Evolutionary conservation across 1,140 invertebrate genomes (phyloP), one percentile per base, ranked within the genome.

Genomic region (Hylaeus volcanicus): DNA sequence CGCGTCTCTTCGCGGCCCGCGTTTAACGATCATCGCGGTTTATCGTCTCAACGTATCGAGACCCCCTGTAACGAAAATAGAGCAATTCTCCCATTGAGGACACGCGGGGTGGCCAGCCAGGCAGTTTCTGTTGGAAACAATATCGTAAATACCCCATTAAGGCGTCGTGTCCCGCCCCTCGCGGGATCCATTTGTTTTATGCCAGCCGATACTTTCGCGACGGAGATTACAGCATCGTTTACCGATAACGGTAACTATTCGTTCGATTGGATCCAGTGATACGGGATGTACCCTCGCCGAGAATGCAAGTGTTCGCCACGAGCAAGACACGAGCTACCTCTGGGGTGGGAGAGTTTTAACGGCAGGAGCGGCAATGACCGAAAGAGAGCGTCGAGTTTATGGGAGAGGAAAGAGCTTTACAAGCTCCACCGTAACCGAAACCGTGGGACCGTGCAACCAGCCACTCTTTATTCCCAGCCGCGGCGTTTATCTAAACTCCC

Each of bases 181-280:
- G 8, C 37, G 15, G 12, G 51, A 58, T 79, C 60, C 79, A 82
- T 85, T 86, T 61, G 68, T 85, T 82, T 86, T 85, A 71, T 43
- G n/a, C 5, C 5, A 15, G 73, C 43, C 56, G 77, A 79, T 85
- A 45, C n/a, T 84, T 75, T 45, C 8, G 55, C 37, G 55, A 41
- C 9, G 53, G 58, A 79, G 75, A 85, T 86, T 60, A 79, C 51
- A 63, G 55, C 65, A 72, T 82, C 80, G 84, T 86, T 86, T 73
- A 75, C 66, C 83, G 76, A 82, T 86, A 86, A 85, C 55, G 37
- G 45, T 82, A 56, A 82, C 85, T 79, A 64, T 45, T 53, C 66
- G 58, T 53, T 45, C 71, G 72, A 86, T 85, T 79, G 79, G 58
- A 81, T 81, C 70, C 71, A 56, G 26, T 60, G 68, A 73, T 39